Evolutionary conservation across 2,113 vertebrate species (phyloP).

Genomic region (Leucoraja erinaceus): DNA sequence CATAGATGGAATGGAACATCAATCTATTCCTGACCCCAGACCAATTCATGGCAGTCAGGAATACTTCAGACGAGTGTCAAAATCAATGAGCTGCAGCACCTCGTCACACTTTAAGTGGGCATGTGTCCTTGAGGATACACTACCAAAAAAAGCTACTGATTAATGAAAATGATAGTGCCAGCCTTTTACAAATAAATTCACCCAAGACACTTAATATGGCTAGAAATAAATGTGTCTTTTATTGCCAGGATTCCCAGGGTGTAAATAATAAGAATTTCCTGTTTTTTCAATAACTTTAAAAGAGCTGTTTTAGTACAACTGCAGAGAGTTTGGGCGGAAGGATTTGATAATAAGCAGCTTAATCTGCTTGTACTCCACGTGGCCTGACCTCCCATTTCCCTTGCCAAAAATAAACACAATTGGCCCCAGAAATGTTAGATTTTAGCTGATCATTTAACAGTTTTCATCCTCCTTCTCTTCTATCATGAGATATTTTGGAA

Average conservation of each 20-base stretch:
- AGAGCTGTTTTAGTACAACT: not conserved
- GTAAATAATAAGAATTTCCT: not conserved
- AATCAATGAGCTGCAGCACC: not conserved
- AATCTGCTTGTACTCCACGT: too few relatives aligned
- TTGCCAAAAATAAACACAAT: too few relatives aligned
- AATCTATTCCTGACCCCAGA: not conserved
- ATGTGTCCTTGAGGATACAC: not conserved
- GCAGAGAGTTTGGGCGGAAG: too few relatives aligned
- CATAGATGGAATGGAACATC: not conserved
- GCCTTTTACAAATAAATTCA: not conserved
- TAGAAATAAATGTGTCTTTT: not conserved
- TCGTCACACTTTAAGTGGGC: not conserved
- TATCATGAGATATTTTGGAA: too few relatives aligned
- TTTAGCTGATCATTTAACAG: not conserved
- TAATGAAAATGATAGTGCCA: not conserved
- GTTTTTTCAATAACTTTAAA: not conserved
- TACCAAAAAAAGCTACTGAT: not conserved
- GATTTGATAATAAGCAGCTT: not conserved
- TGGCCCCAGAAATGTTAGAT: not conserved
- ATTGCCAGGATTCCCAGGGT: not conserved
- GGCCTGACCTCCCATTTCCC: too few relatives aligned
- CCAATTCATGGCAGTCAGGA: not conserved
- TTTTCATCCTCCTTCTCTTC: not conserved
- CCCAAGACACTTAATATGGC: not conserved
- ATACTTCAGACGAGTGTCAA: not conserved